Evolutionary conservation across 2,113 vertebrate species (phyloP), one percentile per base, ranked within the genome.

Genomic region (Pontoporia blainvillei): DNA sequence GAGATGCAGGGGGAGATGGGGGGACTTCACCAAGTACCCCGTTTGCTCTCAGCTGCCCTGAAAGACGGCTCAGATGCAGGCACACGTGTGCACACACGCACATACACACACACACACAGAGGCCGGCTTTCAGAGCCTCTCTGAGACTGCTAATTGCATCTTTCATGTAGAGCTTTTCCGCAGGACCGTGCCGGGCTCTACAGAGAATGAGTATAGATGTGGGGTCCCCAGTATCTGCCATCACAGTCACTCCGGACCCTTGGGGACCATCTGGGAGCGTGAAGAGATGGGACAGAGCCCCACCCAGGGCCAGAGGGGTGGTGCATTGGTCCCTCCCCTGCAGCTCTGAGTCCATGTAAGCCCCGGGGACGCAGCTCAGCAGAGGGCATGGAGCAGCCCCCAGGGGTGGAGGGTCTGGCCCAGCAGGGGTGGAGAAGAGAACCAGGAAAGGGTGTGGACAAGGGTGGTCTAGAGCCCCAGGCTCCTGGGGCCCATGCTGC

Each of bases 21-120:
- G 52, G 11, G 41, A 31, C 2, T 62, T 46, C 21, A 31, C 14
- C 69, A 46, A 25, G 31, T 11, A 15, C 41, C 64, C 76, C 8
- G 0, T 72, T 64, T 64, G 52, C 57, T 41, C 46, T 67, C 59
- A 39, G 34, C 20, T 44, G 8, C 21, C 25, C 71, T 76, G n/a
- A 64, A 41, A 79, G 21, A 46, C 27, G 57, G 44, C 41, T 78
- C 69, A 61, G 71, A 13, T 31, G 27, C 31, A 27, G 3, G 20
- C 21, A 11, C 18, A 9, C 2, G 0, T 46, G 27, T 73, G 71
- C 39, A 4, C 18, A 34, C 5, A 27, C 1, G 3, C 31, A 23
- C 72, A 31, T 17, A 36, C 46, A 29, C 31, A 61, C 17, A 69
- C 1, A 69, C 1, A 1, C 3, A 14, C 75, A 18, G 1, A 44